Base-by-base conservation (phyloP, 2,797 vertebrate genomes). In the Chrosomus eos region DNA sequence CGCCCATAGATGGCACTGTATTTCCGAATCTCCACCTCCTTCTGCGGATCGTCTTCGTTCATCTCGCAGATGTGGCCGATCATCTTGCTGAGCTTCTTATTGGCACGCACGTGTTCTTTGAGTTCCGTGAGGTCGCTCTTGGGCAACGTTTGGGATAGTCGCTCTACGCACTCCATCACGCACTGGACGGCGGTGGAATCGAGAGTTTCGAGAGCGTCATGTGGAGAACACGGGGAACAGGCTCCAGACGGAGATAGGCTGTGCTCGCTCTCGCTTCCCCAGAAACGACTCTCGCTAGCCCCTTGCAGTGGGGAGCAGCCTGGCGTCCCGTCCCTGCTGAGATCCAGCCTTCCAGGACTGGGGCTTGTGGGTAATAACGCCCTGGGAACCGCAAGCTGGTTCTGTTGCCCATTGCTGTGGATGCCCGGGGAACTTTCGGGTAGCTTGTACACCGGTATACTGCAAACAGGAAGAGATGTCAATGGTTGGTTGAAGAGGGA, bases 1-100 rank as follows among this genome's bases (percentile, higher is more conserved):
- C 98, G 95, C 31, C 98, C 98, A 28, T 99, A 99, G 93, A 99
- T 99, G 92, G 97, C 97, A 89, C 98, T 99, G 92, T 98, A 99
- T 88, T 98, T 99, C 23, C 98, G 95, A 62, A 99, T 97, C 92
- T 99, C 97, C 88, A 97, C 98, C 90, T 98, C 97, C 86, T 73
- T 80, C 36, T 33, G 72, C 0, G 77, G 84, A 81, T 86, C 81
- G 13, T 85, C 84, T 23, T 86, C 33, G 70, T 66, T 71, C 81
- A 88, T 96, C 51, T 98, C 97, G 64, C 98, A 97, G 93, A 99
- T 98, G 93, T 98, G 98, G 55, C 97, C 96, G 1, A 99, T 96
- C 97, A 98, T 98, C 93, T 97, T 98, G 74, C 96, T 96, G 88
- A 99, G 92, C 88, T 98, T 99, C 93, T 98, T 99, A 93, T 99